Evolutionary conservation across 2,113 vertebrate genomes (phyloP).

Genomic region (Callopanchax toddi): DNA sequence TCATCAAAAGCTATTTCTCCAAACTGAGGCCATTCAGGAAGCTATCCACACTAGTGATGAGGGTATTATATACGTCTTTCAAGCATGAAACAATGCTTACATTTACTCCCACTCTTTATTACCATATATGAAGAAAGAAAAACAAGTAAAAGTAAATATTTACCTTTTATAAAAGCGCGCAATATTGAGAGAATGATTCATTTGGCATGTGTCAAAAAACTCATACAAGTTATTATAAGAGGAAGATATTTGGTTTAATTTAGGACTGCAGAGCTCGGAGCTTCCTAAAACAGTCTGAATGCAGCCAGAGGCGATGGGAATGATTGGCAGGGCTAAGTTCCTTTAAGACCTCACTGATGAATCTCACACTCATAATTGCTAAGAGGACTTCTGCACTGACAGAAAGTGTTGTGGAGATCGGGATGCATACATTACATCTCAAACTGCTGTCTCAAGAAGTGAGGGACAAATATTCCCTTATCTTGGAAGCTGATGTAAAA

Average conservation of each 20-base stretch:
- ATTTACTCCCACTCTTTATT: not conserved
- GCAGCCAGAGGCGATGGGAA: slow-evolving; percentile 1
- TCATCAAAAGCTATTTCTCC: too few relatives aligned
- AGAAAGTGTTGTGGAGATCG: not conserved
- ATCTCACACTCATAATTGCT: not conserved
- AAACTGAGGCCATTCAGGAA: too few relatives aligned
- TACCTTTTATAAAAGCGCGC: too few relatives aligned
- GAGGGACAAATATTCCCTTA: too few relatives aligned
- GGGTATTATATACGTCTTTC: too few relatives aligned
- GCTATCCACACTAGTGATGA: too few relatives aligned
- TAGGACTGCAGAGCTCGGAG: not conserved
- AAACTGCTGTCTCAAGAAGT: not conserved
- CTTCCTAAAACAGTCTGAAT: not conserved
- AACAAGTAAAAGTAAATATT: too few relatives aligned
- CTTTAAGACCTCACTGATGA: slow-evolving; percentile 6
- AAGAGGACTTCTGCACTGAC: not conserved
- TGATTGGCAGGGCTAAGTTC: not conserved
- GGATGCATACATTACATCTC: not conserved
- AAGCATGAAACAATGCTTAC: not conserved
- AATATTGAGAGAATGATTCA: not conserved
- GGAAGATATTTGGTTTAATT: not conserved
- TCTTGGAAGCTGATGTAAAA: too few relatives aligned
- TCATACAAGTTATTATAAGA: not conserved
- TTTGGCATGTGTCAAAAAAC: not conserved
- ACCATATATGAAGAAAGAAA: too few relatives aligned